phyloP scores from a whole-genome alignment of 2,113 vertebrate species.

The Nothoprocta perdicaria region DNA sequence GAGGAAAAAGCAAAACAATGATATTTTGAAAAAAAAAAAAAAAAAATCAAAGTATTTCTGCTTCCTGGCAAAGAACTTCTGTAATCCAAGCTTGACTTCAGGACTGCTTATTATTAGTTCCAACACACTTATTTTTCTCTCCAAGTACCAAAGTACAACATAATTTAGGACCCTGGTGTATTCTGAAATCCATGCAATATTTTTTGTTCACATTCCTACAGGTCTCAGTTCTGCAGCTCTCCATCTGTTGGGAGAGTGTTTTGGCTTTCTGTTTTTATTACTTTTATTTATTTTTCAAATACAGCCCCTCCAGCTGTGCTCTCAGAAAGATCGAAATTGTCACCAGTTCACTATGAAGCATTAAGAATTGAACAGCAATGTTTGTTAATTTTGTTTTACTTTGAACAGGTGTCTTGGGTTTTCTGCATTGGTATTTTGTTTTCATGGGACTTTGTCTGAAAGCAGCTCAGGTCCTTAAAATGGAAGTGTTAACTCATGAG shows the following conservation, averaged over 20 bases:
- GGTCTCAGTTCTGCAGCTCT: background rate
- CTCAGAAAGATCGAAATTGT: background rate
- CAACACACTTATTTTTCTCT: background rate
- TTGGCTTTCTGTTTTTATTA: background rate
- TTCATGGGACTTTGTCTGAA: background rate
- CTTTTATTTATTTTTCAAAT: slow-evolving; percentile 30
- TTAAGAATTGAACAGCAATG: background rate
- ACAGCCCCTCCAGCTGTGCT: background rate
- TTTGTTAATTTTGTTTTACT: background rate
- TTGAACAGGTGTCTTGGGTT: background rate
- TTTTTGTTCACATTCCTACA: slow-evolving; percentile 12
- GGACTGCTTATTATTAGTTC: slow-evolving; percentile 13
- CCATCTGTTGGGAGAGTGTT: background rate
- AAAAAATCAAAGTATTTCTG: background rate
- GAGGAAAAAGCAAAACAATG: background rate
- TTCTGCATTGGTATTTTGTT: background rate
- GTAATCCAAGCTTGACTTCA: slow-evolving; percentile 17
- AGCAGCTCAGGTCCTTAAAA: background rate
- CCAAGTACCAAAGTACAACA: background rate
- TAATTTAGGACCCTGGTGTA: slow-evolving; percentile 34
- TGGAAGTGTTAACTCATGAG: background rate
- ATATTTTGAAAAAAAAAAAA: background rate
- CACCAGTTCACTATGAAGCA: background rate
- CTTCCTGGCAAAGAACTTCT: background rate
- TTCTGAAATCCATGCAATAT: background rate